Evolutionary conservation across 1,140 invertebrate genomes (phyloP), one percentile per base, ranked within the genome.

Genomic region (Drosophila malerkotliana): DNA sequence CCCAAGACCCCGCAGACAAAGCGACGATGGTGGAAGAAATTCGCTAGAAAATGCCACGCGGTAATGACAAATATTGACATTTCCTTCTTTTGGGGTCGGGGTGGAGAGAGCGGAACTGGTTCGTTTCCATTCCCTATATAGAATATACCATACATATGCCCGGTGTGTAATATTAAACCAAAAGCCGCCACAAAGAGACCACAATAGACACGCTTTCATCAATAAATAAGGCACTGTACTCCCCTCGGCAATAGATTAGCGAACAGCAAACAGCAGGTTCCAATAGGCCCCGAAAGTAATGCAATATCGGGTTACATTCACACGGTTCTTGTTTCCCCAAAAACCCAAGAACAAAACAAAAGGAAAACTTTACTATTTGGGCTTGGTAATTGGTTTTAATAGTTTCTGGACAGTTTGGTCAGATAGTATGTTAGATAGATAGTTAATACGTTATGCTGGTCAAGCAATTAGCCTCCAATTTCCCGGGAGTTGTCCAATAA

Each of bases 31-130:
- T 18, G 30, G 28, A 74, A 64, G 76, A 83, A 83, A 59, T 78
- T 83, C 79, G 79, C 79, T 83, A 71, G 79, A 83, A 81, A 78
- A 82, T 64, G 79, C 74, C 79, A 82, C 69, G 79, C 79, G 79
- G 79, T 82, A 82, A 82, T 66, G 63, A 82, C 79, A 82, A 82
- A 82, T 82, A 82, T 82, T 82, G 79, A 82, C 79, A 82, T 83
- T 79, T 66, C 69, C 63, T 75, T 77, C 37, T 15, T 55, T 61
- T 26, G 9, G 18, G 18, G 32, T 1, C 32, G 12, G 32, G 24
- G 4, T 24, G 37, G 28, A 15, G 39, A 14, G 32, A 9, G 18
- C 0, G 30, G 10, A 5, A 34, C 10, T 18, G 34, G 34, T 32
- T 32, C 9, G 6, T 6, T 30, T 30, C 8, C 37, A 9, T n/a